Conservation (phyloP, 2,113 vertebrate genomes). For the Castor canadensis region DNA sequence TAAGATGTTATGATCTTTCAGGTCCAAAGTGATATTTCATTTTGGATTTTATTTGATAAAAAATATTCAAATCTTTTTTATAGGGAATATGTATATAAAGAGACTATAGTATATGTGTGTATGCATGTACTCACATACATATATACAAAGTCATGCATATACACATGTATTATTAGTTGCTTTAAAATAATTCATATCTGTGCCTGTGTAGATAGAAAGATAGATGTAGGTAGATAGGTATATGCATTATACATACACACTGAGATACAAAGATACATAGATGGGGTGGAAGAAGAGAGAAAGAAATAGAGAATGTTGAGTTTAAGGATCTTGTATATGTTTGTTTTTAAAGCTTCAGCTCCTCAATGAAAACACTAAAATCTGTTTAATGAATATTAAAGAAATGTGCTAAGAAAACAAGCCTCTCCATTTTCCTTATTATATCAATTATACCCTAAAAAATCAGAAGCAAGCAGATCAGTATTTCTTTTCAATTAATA, state of each 20-base stretch:
- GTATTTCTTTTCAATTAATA: constrained; percentile 59
- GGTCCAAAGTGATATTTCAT: neutral
- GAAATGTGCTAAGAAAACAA: neutral
- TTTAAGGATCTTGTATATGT: neutral
- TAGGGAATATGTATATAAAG: neutral
- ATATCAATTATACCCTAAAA: constrained; percentile 49
- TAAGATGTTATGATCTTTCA: neutral
- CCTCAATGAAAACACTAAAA: constrained; percentile 43
- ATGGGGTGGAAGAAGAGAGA: neutral
- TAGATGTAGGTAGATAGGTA: neutral
- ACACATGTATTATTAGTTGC: neutral
- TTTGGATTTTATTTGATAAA: constrained; percentile 39
- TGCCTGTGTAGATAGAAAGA: neutral
- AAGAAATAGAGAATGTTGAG: neutral
- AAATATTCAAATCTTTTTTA: neutral
- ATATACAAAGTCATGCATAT: neutral
- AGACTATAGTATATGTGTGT: neutral
- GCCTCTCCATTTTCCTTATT: constrained; percentile 50
- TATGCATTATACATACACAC: neutral
- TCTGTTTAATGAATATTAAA: neutral
- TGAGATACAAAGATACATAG: neutral
- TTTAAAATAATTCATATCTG: neutral
- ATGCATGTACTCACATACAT: neutral
- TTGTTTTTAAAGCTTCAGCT: constrained; percentile 29
- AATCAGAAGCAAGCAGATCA: constrained; percentile 20